Percentiles rank a stretch among this genome's conserved stretches.
These are phyloP conservation scores for Diglossa cyanea DNA, from an alignment of 2,797 vertebrate genomes.

Conservation along the genomic window DNA sequence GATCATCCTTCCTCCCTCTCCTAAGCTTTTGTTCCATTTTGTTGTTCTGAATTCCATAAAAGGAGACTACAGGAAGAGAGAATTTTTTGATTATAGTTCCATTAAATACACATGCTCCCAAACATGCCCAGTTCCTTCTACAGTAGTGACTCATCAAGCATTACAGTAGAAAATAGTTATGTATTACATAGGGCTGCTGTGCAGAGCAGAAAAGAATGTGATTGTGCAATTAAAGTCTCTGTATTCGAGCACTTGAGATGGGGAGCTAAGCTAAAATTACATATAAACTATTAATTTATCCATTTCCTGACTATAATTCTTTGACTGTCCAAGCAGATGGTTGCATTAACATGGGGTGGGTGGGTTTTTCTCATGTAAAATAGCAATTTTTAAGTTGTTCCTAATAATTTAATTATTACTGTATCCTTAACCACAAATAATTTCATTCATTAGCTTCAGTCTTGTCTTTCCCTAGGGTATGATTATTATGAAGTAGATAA, in stretches of 20 bases:
- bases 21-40: neutral
- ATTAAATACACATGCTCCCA: neutral
- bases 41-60: constrained; percentile 30
- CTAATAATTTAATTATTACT: neutral
- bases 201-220: constrained; percentile 26
- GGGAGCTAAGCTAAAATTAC: constrained; percentile 9
- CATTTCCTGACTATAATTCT: neutral
- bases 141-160: constrained; percentile 13
- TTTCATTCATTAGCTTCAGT: neutral
- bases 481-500: neutral
- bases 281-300: neutral
- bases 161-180: constrained; percentile 50
- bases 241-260: neutral
- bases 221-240: neutral
- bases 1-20: neutral
- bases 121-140: neutral
- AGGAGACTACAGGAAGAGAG: constrained; percentile 22
- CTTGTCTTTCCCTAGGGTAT: neutral
- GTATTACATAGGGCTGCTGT: neutral
- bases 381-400: neutral
- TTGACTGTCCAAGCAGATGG: neutral
- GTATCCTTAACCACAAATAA: neutral
- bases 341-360: neutral
- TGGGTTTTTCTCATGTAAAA: neutral
- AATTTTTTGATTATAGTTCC: neutral